phyloP scores from a whole-genome alignment of 2,797 vertebrate genomes.

The Platalea minor region DNA sequence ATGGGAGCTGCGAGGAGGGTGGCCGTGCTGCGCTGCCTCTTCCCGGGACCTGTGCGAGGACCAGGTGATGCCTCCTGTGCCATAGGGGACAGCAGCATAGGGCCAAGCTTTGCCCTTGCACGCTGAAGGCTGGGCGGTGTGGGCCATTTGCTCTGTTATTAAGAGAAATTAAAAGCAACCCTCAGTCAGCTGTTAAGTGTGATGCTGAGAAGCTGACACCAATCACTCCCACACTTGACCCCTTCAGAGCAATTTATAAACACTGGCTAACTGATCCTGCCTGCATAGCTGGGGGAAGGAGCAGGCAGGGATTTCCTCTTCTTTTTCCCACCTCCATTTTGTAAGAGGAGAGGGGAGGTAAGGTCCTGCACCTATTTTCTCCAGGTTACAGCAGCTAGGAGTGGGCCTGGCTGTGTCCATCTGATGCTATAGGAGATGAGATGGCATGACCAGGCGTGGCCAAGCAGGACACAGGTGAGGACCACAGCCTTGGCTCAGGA shows the following conservation, averaged over 20 bases:
- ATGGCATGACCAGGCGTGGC: accelerated
- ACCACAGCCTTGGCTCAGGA: background rate
- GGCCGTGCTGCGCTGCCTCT: background rate
- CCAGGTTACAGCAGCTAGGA: background rate
- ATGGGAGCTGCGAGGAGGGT: accelerated
- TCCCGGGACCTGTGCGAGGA: background rate
- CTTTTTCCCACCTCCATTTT: background rate
- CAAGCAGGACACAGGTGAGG: background rate
- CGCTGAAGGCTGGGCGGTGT: background rate
- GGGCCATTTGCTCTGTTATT: background rate
- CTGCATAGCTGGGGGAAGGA: background rate
- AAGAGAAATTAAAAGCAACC: background rate
- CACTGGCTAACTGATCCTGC: background rate
- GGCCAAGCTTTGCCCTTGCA: background rate
- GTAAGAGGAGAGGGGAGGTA: background rate
- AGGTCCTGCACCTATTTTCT: background rate
- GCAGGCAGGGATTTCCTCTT: background rate
- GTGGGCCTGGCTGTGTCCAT: accelerated
- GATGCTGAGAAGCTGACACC: background rate
- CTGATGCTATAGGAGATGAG: background rate
- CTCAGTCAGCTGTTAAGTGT: accelerated
- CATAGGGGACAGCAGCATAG: accelerated
- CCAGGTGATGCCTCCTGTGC: background rate
- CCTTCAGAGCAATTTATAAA: background rate
- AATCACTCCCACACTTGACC: background rate